Conservation (phyloP, 2,888 invertebrate species). For the Philonicus albiceps region DNA sequence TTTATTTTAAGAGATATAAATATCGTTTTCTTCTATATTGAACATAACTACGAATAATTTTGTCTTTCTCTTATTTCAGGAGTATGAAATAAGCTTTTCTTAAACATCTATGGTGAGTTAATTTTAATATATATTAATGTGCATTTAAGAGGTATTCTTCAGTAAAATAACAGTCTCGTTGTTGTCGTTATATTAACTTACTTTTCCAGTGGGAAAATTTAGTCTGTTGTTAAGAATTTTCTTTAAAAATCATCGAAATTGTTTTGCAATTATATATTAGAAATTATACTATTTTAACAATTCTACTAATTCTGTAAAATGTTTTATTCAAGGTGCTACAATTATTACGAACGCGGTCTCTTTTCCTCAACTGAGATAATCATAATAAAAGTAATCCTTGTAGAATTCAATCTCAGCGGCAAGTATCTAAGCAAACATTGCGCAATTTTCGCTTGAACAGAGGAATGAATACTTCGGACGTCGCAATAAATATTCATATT, state of each 20-base stretch:
- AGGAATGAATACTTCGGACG: neutral
- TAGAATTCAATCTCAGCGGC: neutral
- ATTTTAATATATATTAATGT: neutral
- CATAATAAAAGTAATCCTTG: neutral
- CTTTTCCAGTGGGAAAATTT: neutral
- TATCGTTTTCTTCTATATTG: too few species aligned
- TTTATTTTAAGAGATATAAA: too few species aligned
- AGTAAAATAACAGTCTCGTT: neutral
- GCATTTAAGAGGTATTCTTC: neutral
- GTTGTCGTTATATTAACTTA: neutral
- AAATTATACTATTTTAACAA: neutral
- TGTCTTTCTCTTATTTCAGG: neutral
- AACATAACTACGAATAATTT: neutral
- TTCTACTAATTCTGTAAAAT: neutral
- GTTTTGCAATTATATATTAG: neutral
- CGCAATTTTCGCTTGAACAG: neutral
- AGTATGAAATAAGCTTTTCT: neutral
- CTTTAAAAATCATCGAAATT: neutral
- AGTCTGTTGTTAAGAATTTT: neutral
- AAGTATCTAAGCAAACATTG: neutral
- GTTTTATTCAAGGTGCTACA: neutral
- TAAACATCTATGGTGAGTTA: neutral
- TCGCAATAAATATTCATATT: conserved; percentile 8
- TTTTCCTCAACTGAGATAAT: neutral
- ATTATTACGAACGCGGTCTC: neutral